Base-by-base conservation (phyloP, 2,888 invertebrate species). In the Zootermopsis nevadensis region DNA sequence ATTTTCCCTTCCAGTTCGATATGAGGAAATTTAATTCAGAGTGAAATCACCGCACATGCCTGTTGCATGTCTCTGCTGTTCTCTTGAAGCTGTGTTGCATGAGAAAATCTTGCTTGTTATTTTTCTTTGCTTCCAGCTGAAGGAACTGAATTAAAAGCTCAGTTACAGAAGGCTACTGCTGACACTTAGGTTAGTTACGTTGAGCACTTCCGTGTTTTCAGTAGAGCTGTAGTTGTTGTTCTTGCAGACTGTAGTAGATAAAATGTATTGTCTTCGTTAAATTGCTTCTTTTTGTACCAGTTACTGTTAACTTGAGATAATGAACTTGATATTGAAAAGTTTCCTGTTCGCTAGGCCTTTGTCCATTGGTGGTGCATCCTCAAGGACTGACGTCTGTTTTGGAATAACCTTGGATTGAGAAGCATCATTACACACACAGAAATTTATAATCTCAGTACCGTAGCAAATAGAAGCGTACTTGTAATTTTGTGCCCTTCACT, bases 81-180 rank as follows among this genome's bases (percentile, higher is more conserved):
- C 33, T 33, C 33, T 69, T 69, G 69, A 12, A 22, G 30, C 6
- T 22, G 22, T 33, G 27, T 69, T 31, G 69, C 69, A 69, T 69
- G 69, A 69, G 69, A 31, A 30, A 30, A 69, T 69, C 10, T 69
- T 67, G 67, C 67, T 67, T 67, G 27, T 67, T 67, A 31, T n/a
- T 67, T 67, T 76, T 76, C 27, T 53, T 77, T 77, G 24, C 24
- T 77, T 77, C 30, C 77, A 77, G 77, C 55, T 77, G 55, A 53
- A 19, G 77, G 33, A 55, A 77, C 77, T 53, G 77, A 77, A 31
- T 77, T 77, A 31, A 77, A 77, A 77, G 55, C 55, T 33, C 55
- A 55, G 30, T 77, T 53, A 31, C 31, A 55, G 77, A 77, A 30
- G 33, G 12, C 77, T 31, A 22, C 53, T n/a, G 30, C 77, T 31